Evolutionary conservation across 2,888 invertebrate genomes (phyloP).

Genomic region (Sepioteuthis lessoniana): DNA sequence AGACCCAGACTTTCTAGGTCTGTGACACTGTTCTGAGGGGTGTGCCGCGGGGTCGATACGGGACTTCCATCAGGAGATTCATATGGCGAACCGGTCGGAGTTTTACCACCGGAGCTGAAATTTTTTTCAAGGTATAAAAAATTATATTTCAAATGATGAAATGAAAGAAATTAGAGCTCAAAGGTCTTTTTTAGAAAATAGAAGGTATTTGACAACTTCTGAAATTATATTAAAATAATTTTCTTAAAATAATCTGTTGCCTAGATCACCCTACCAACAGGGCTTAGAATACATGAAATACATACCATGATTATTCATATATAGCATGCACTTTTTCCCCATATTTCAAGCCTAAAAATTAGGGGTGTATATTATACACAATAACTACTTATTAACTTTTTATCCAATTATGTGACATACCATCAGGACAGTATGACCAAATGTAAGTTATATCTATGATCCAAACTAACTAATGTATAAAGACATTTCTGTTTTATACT

Average conservation of each 20-base stretch:
- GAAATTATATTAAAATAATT: neutral
- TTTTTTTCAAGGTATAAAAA: neutral
- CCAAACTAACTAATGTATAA: no score
- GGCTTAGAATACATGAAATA: no score
- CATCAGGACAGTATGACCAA: no score
- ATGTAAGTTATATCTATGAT: no score
- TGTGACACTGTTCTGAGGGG: slow-evolving; percentile 60
- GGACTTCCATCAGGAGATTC: slow-evolving; percentile 68
- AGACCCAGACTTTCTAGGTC: slow-evolving; percentile 6
- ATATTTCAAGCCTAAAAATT: no score
- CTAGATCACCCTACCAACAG: no score
- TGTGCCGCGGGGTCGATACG: slow-evolving; percentile 64
- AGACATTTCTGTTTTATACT: no score
- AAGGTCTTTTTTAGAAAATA: neutral
- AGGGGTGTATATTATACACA: no score
- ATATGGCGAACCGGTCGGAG: slow-evolving; percentile 60
- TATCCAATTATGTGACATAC: no score
- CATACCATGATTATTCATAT: no score
- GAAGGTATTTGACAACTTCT: neutral
- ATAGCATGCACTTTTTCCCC: no score
- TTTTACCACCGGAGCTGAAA: slow-evolving; percentile 60
- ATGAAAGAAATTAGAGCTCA: neutral
- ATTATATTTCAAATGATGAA: neutral
- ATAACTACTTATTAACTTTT: no score
- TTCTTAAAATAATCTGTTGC: neutral